phyloP scores from a whole-genome alignment of 2,113 vertebrate species.

The Pitta sordida region DNA sequence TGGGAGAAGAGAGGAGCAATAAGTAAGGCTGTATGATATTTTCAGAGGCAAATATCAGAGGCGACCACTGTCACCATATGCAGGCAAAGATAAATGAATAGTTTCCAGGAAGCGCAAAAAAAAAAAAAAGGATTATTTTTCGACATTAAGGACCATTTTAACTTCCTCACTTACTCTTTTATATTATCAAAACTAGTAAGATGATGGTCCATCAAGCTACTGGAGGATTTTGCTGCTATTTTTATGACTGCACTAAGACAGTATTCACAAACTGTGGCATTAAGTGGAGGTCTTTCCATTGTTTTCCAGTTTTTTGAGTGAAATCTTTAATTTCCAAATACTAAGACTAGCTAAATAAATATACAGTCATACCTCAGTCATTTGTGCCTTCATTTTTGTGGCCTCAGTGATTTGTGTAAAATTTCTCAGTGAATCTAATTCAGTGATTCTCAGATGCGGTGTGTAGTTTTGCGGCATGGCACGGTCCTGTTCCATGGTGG shows the following conservation, averaged over 20 bases:
- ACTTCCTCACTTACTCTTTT: background rate
- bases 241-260: background rate
- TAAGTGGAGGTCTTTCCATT: background rate
- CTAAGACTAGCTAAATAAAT: background rate
- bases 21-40: background rate
- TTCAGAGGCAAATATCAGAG: background rate
- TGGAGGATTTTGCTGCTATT: background rate
- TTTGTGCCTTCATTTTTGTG: no score
- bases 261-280: background rate
- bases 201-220: background rate
- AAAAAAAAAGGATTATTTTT: background rate
- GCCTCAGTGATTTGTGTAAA: no score
- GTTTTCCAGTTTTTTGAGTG: background rate
- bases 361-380: no score
- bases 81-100: background rate
- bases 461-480: no score
- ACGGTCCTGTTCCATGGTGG: no score
- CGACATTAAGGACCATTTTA: background rate
- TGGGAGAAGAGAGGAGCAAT: background rate
- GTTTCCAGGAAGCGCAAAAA: background rate
- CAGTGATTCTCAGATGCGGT: no score
- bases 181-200: background rate
- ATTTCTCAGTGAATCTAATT: no score
- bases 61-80: background rate
- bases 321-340: background rate